These are phyloP conservation scores for Agrypnus murinus DNA, from an alignment of 2,888 invertebrate species.

Conservation along the genomic window DNA sequence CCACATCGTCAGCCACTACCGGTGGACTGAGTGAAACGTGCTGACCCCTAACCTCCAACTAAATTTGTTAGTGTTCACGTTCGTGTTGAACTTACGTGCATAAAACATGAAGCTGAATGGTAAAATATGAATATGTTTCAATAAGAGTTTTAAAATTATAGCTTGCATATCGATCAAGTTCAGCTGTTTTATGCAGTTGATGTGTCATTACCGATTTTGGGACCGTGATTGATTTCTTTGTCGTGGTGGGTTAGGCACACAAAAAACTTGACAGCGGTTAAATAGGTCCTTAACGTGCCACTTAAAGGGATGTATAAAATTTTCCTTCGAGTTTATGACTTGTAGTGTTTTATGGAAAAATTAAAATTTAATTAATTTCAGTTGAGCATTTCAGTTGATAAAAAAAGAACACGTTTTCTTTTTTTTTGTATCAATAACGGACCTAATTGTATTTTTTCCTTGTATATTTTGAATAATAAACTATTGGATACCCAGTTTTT, in stretches of 20 bases:
- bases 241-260: neutral
- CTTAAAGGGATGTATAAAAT: neutral
- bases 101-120: conserved; percentile 42
- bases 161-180: conserved; percentile 33
- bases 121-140: conserved; percentile 47
- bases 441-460: too few relatives aligned
- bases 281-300: neutral
- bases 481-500: too few relatives aligned
- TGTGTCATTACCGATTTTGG: conserved; percentile 10
- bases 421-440: too few relatives aligned
- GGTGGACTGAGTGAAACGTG: conserved; percentile 58
- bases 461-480: too few relatives aligned
- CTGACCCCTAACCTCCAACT: conserved; percentile 59
- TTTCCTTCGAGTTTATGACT: too few relatives aligned
- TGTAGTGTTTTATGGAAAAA: too few relatives aligned
- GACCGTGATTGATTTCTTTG: conserved; percentile 15
- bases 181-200: neutral
- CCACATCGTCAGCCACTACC: conserved; percentile 65
- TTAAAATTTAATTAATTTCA: too few relatives aligned
- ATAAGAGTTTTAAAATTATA: conserved; percentile 45
- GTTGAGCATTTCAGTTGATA: too few relatives aligned
- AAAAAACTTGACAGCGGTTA: conserved; percentile 4
- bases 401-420: too few relatives aligned
- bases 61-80: conserved; percentile 64
- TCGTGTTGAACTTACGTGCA: conserved; percentile 58